Evolutionary conservation across 2,113 vertebrate genomes (phyloP).

Genomic region (Trogon surrucura): DNA sequence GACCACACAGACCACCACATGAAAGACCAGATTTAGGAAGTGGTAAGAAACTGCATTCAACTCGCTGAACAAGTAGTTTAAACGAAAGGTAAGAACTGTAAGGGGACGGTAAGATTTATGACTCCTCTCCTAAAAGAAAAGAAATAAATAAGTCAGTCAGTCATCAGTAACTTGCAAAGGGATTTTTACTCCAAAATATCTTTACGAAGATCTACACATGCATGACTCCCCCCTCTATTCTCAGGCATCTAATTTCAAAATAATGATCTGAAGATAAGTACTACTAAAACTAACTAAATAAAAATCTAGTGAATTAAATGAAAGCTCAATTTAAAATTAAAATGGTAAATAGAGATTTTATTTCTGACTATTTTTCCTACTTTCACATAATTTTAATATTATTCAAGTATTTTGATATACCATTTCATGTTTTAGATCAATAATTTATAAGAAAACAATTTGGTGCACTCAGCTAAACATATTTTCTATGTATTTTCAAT

Average conservation of each 20-base stretch:
- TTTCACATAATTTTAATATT: neutral
- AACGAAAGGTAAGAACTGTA: conserved; percentile 94
- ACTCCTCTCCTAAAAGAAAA: conserved; percentile 88
- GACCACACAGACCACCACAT: conserved; percentile 87
- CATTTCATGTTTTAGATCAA: neutral
- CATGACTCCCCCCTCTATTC: neutral
- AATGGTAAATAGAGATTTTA: neutral
- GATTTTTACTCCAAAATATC: neutral
- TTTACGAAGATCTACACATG: neutral
- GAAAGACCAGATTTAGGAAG: conserved; percentile 89
- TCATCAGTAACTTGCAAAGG: neutral
- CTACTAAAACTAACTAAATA: neutral
- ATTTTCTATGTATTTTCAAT: neutral
- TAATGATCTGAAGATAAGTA: neutral
- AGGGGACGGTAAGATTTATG: conserved; percentile 97
- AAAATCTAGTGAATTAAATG: neutral
- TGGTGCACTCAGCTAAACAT: neutral
- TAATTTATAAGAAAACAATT: neutral
- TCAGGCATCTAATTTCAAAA: neutral
- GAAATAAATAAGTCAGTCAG: neutral
- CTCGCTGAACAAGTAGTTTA: conserved; percentile 95
- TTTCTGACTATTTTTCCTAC: neutral
- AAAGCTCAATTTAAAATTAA: neutral
- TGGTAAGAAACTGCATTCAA: conserved; percentile 94
- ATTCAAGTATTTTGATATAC: neutral